A percentile compares a stretch with the other conserved stretches of the same genome.
These are phyloP conservation scores for Mustelus asterias DNA, from an alignment of 2,113 vertebrate species.

Conservation along the genomic window DNA sequence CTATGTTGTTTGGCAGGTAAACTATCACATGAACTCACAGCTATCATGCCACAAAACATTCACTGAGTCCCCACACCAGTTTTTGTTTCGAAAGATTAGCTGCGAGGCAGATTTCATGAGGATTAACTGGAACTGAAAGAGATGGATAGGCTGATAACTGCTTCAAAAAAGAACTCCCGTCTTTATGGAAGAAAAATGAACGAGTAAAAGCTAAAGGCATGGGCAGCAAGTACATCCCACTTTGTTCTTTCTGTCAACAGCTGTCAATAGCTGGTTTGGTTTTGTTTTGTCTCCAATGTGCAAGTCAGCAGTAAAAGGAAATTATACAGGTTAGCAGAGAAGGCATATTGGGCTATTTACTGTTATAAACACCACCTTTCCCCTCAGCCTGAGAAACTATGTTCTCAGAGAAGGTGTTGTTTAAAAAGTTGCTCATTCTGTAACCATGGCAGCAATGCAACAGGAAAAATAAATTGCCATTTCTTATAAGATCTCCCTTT, in stretches of 20 bases:
- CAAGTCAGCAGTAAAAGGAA: background rate
- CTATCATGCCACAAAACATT: background rate
- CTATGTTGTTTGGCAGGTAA: conserved; percentile 15
- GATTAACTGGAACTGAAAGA: background rate
- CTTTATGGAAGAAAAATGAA: background rate
- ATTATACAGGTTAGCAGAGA: background rate
- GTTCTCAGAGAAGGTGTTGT: background rate
- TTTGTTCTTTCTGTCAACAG: background rate
- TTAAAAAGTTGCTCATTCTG: background rate
- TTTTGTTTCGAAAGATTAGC: background rate
- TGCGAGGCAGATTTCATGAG: background rate
- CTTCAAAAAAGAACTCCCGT: background rate
- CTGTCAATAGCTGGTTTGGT: background rate
- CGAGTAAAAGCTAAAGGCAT: background rate
- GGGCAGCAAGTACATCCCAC: background rate
- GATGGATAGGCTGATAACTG: background rate
- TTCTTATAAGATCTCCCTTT: background rate
- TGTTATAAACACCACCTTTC: background rate
- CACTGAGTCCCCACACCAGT: background rate
- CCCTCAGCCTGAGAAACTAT: background rate
- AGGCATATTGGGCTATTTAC: background rate
- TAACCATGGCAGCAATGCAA: background rate
- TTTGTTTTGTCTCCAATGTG: background rate
- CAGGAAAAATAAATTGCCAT: background rate
- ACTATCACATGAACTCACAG: background rate